Base-by-base conservation (phyloP, 2,888 invertebrate genomes). In the Agrotis puta region DNA sequence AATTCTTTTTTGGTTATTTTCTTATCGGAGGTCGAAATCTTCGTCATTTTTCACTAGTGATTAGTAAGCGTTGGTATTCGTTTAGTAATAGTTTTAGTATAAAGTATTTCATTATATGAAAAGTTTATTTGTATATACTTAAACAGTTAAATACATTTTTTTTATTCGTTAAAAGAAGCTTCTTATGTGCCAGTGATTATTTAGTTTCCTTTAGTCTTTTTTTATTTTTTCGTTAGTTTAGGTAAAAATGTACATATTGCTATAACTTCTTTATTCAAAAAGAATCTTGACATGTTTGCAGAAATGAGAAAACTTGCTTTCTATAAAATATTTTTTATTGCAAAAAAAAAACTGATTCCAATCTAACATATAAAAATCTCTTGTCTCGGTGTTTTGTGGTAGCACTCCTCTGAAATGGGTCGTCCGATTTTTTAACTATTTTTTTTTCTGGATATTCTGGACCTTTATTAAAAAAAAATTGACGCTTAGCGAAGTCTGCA, bases 261-360 rank as follows among this genome's bases (percentile, higher is more conserved):
- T 9, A 50, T 22, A 50, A 56, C 24, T 14, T 78, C 16, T 16
- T 70, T 78, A 61, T 70, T 70, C 48, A 39, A 77, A 70, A 57
- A 33, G 33, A 50, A 56, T 39, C n/a, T 39, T 70, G 59, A 77
- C 54, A 61, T 56, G 18, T 50, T 22, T 16, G 43, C 20, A 33
- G 33, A 56, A 61, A 61, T 57, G 20, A 53, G 53, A 81, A 20
- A n/a, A 54, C 47, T 65, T 51, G 58, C 27, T 48, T 50, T 47
- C 16, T 63, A 56, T 62, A 61, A 47, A 58, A 62, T 58, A 43
- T 53, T 20, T 24, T 22, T 18, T 11, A 45, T 56, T n/a, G 3
- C 7, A 7, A 7, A 64, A n/a, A n/a, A 20, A 4, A 71, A 64
- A 63, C 5, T 16, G 20, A 74, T n/a, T n/a, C n/a, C n/a, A n/a